A percentile compares a stretch with the other conserved stretches of the same genome.
Conservation (phyloP, 1,140 invertebrate species). For the Liolophura sinensis region DNA sequence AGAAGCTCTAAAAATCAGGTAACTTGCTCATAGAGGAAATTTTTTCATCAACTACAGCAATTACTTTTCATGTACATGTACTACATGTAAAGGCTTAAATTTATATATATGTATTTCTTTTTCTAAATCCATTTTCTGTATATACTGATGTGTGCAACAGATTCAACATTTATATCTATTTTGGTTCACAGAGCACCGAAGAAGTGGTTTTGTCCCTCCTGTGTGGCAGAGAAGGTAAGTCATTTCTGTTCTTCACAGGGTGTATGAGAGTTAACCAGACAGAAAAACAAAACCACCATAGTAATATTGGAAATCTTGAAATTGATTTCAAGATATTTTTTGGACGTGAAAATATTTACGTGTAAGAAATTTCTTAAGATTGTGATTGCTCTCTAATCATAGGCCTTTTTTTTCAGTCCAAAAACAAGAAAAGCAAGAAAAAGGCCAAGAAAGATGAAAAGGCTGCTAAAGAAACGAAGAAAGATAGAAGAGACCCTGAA, state of each 20-base stretch:
- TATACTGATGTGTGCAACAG: neutral
- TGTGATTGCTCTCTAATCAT: no score
- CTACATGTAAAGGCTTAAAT: neutral
- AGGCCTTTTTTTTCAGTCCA: no score
- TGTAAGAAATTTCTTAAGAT: no score
- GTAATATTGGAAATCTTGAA: neutral
- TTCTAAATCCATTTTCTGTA: neutral
- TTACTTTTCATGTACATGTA: neutral
- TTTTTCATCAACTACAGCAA: neutral
- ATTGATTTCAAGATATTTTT: neutral
- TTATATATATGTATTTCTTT: conserved; percentile 8
- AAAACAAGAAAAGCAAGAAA: no score
- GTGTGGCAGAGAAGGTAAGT: conserved; percentile 37
- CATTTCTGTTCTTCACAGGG: neutral
- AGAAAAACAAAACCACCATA: neutral
- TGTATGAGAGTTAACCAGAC: neutral
- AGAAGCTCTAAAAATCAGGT: conserved; percentile 23
- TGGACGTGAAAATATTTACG: neutral
- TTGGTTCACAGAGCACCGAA: conserved; percentile 47
- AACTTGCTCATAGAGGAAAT: neutral
- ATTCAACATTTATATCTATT: neutral
- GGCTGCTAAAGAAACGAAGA: no score
- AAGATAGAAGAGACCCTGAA: no score
- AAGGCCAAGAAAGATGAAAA: no score
- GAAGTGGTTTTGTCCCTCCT: conserved; percentile 48